These are phyloP conservation scores for Egretta garzetta DNA, from an alignment of 2,113 vertebrate species.

Conservation along the genomic window DNA sequence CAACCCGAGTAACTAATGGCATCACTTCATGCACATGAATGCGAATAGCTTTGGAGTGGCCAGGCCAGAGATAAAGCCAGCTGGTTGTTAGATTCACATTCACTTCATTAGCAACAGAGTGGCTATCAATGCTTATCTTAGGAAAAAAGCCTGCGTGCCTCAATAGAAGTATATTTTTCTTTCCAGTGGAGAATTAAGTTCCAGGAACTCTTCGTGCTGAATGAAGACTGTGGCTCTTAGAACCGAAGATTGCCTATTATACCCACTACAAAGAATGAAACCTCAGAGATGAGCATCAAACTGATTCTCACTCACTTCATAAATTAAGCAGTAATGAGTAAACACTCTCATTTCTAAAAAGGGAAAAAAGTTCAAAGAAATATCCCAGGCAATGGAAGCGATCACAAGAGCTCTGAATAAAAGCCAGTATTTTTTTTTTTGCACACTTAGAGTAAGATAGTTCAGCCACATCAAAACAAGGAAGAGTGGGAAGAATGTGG, in stretches of 20 bases:
- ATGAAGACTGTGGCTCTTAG: background rate
- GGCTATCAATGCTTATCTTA: background rate
- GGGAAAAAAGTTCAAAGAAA: background rate
- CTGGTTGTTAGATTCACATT: background rate
- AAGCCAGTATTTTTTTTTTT: background rate
- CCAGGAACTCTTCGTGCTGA: background rate
- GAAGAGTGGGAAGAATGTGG: background rate
- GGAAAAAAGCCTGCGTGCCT: background rate
- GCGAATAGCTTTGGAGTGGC: background rate
- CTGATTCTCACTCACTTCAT: background rate
- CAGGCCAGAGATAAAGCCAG: background rate
- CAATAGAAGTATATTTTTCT: background rate
- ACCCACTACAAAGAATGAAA: background rate
- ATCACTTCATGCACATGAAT: background rate
- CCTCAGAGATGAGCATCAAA: background rate
- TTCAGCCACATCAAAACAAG: background rate
- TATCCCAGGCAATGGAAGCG: background rate
- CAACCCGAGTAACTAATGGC: background rate
- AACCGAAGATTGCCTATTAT: background rate
- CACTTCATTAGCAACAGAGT: background rate
- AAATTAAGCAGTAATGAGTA: background rate
- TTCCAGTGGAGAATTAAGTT: background rate
- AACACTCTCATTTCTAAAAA: background rate
- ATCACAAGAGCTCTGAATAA: background rate
- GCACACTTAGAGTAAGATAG: background rate